phyloP scores from a whole-genome alignment of 2,113 vertebrate genomes.

The Penelope pileata region DNA sequence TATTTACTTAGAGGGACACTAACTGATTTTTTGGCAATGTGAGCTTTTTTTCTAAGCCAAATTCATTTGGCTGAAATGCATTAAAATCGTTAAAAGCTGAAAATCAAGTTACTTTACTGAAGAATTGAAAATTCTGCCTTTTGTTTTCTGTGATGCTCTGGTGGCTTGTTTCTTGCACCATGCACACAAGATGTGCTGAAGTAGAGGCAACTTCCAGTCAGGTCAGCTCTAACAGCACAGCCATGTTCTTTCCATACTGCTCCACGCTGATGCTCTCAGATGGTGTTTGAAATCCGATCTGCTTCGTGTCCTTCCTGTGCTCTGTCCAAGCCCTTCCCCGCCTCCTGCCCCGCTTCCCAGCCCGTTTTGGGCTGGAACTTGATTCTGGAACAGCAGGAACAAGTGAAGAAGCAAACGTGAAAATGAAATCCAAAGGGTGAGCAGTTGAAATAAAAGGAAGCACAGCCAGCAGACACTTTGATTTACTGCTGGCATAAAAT shows the following conservation, averaged over 20 bases:
- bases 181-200: not conserved
- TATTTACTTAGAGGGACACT: not conserved
- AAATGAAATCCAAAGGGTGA: not conserved
- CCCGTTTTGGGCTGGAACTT: not conserved
- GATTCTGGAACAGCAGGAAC: not conserved
- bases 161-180: not conserved
- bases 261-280: not conserved
- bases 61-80: not conserved
- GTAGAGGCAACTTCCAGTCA: not conserved
- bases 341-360: conserved; percentile 17
- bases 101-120: not conserved
- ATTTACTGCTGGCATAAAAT: not conserved
- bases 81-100: not conserved
- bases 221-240: not conserved
- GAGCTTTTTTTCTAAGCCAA: not conserved
- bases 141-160: not conserved
- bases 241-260: not conserved
- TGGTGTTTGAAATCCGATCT: conserved; percentile 31
- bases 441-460: not conserved
- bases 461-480: not conserved
- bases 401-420: not conserved
- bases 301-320: not conserved
- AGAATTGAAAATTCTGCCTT: not conserved
- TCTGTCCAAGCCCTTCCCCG: not conserved
- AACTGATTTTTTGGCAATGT: not conserved